Base-by-base conservation (phyloP, 2,113 vertebrate species). In the Aphyosemion australe region DNA sequence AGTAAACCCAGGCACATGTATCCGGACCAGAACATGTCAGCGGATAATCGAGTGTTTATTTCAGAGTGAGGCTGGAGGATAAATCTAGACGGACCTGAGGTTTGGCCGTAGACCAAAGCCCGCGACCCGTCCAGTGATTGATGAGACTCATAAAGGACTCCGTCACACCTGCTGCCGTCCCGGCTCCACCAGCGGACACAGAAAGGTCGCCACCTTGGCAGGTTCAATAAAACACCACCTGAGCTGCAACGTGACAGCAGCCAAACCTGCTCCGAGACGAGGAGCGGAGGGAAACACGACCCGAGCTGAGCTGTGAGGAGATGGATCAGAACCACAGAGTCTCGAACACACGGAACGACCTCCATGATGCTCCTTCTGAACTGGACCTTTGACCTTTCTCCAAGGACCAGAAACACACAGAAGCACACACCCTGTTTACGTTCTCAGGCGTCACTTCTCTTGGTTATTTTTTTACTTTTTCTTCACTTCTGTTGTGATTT, bases 121-220 rank as follows among this genome's bases (percentile, higher is more conserved):
- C 46, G 39, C 5, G 8, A 13, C 15, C 42, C 1, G 8, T 8
- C 31, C 39, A 20, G 1, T 34, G 71, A 73, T 50, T 48, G 76
- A 83, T 79, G 65, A 55, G 64, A 68, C 21, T 54, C 72, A 72
- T 76, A 72, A 79, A 69, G 10, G 5, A 31, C 55, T 32, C 65
- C 0, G 15, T 76, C 71, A 76, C 41, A 54, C 64, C 64, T 63
- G 53, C 67, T 53, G 64, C n/a, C 60, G 12, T 65, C 70, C 60
- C 49, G 72, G 58, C 41, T 64, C 69, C 48, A 48, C 70, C 51
- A 14, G 14, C 15, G 50, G 71, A 76, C 72, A 56, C 1, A 20
- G 59, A 74, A 74, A 77, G 84, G 84, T 86, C 81, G 65, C 51
- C 47, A 64, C 62, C 60, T 68, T 14, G 62, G 76, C 73, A 72